Evolutionary conservation across 2,797 vertebrate species (phyloP).

Genomic region (Garrulus glandarius): DNA sequence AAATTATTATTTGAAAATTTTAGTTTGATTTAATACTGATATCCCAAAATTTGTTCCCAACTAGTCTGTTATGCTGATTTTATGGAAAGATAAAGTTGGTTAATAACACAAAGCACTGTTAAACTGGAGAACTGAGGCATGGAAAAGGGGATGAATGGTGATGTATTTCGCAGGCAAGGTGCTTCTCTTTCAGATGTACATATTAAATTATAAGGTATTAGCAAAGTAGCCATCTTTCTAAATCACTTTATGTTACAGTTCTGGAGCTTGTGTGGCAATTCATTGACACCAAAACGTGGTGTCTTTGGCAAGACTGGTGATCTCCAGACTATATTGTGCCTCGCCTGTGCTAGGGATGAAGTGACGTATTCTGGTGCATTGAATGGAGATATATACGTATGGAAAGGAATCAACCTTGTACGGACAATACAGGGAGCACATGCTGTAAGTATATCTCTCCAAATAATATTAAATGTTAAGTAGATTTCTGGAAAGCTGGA

Average conservation of each 20-base stretch:
- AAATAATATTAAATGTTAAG: not conserved
- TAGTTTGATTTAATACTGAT: not conserved
- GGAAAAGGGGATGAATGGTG: not conserved
- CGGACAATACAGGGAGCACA: slow-evolving; percentile 96
- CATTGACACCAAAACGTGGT: slow-evolving; percentile 93
- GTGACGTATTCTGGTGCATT: slow-evolving; percentile 96
- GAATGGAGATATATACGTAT: slow-evolving; percentile 97
- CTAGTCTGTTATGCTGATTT: not conserved
- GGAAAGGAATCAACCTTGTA: slow-evolving; percentile 94
- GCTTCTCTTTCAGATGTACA: not conserved
- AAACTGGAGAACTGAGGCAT: not conserved
- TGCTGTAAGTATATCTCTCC: slow-evolving; percentile 79
- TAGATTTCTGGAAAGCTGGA: not conserved
- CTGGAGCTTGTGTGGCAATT: slow-evolving; percentile 98
- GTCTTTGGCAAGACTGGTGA: slow-evolving; percentile 98
- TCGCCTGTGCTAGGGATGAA: slow-evolving; percentile 94
- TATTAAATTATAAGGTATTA: not conserved
- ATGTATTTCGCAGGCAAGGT: not conserved
- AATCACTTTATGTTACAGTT: slow-evolving; percentile 82
- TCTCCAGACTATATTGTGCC: slow-evolving; percentile 97
- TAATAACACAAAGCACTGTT: not conserved
- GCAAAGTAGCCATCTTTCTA: not conserved
- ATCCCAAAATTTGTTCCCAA: not conserved
- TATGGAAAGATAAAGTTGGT: not conserved
- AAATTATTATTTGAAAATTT: not conserved